Evolutionary conservation across 2,888 invertebrate genomes (phyloP).

Genomic region (Diaprepes abbreviatus): DNA sequence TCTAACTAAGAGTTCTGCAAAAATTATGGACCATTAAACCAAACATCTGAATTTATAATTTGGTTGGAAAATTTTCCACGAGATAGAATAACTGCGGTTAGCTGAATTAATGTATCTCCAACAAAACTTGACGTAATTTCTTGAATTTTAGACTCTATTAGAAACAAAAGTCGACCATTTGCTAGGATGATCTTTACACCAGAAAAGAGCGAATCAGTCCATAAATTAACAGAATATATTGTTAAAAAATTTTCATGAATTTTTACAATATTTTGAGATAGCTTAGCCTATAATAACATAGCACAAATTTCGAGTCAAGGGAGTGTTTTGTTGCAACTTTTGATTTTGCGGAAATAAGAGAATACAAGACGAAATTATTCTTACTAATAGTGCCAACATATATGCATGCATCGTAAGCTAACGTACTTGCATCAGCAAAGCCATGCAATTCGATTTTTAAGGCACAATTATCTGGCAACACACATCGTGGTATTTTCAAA

Average conservation of each 20-base stretch:
- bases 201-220: slow-evolving; percentile 33
- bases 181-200: slow-evolving; percentile 32
- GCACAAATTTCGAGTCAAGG: slow-evolving; percentile 42
- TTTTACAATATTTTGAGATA: slow-evolving; percentile 7
- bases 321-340: slow-evolving; percentile 26
- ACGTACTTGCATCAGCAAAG: slow-evolving; percentile 16
- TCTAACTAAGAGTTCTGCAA: too few relatives aligned
- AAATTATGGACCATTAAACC: background rate
- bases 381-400: background rate
- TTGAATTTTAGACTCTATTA: slow-evolving; percentile 42
- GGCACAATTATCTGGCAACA: slow-evolving; percentile 18
- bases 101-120: slow-evolving; percentile 34
- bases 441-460: slow-evolving; percentile 8
- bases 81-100: slow-evolving; percentile 34
- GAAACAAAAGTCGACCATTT: slow-evolving; percentile 43
- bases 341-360: slow-evolving; percentile 16
- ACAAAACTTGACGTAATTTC: slow-evolving; percentile 29
- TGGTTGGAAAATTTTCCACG: too few relatives aligned
- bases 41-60: background rate
- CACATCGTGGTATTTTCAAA: slow-evolving; percentile 42
- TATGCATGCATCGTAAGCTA: slow-evolving; percentile 16
- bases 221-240: slow-evolving; percentile 28
- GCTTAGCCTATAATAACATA: slow-evolving; percentile 19
- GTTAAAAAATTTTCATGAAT: slow-evolving; percentile 13
- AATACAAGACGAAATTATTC: background rate